Evolutionary conservation across 2,797 vertebrate species (phyloP).

Genomic region (Phataginus tricuspis): DNA sequence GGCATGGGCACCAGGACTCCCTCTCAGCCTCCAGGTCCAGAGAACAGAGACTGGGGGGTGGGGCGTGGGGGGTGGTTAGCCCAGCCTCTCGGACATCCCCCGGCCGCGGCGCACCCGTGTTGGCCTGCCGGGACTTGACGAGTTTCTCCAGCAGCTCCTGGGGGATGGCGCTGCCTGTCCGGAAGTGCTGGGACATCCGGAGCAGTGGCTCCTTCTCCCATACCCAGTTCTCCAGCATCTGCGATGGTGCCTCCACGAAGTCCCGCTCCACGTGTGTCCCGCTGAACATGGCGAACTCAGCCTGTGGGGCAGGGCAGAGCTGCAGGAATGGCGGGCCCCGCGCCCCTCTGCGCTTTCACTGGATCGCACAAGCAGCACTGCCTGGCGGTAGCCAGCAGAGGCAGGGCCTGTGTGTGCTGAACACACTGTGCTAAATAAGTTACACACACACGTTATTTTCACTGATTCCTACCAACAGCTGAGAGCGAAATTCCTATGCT

Average conservation of each 20-base stretch:
- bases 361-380: no score
- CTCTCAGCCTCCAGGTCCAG: no score
- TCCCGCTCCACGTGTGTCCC: conserved; percentile 97
- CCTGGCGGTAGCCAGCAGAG: no score
- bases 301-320: conserved; percentile 82
- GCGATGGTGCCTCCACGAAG: conserved; percentile 97
- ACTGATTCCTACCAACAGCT: no score
- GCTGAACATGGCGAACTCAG: conserved; percentile 97
- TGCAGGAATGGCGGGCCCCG: not conserved
- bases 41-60: not conserved
- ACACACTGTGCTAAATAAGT: no score
- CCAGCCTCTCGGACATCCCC: no score
- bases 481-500: no score
- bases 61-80: no score
- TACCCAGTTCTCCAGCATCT: conserved; percentile 99
- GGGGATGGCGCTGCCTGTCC: conserved; percentile 89
- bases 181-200: conserved; percentile 96
- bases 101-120: conserved; percentile 89
- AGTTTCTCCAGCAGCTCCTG: conserved; percentile 94
- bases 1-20: not conserved
- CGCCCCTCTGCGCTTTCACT: not conserved
- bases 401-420: no score
- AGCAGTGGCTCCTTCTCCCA: conserved; percentile 96
- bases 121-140: conserved; percentile 95
- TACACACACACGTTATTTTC: no score